Base-by-base conservation (phyloP, 2,113 vertebrate genomes). In the Pimephales promelas region DNA sequence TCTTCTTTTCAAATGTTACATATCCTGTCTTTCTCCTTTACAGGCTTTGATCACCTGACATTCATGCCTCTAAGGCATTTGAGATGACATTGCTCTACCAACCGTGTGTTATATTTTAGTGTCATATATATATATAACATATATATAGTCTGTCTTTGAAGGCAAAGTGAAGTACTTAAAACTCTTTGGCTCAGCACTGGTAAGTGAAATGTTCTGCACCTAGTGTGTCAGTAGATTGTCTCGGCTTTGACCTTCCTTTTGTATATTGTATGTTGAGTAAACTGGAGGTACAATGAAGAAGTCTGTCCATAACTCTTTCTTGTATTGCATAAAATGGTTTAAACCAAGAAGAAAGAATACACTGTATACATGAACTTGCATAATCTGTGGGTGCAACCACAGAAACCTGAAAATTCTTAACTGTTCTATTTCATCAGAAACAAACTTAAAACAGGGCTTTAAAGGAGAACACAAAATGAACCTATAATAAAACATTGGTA, bases 151-250 rank as follows among this genome's bases (percentile, higher is more conserved):
- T 52, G 45, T 62, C 47, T 47, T 31, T 79, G 75, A 80, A 82
- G 66, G 52, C 82, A 66, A 66, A 52, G 76, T 59, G 66, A 61
- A 80, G 79, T 74, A 47, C n/a, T 68, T 77, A 64, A 82, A 62
- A 22, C n/a, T 61, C 26, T 52, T 16, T 73, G 16, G 43, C 74
- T 54, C 11, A n/a, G 57, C 49, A 76, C 47, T 45, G 18, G 61
- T 59, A 79, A 77, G 78, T 8, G 74, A 10, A 78, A 28, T 7
- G 14, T 68, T 59, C 64, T 62, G 47, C 11, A 52, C 47, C 13
- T 22, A 76, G 5, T 73, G 22, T 49, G 76, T 56, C 36, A 8
- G 24, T 3, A 40, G 18, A 85, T 16, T 62, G 10, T 24, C 80
- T 52, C 2, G 4, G 75, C 26, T 76, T 56, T 77, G 76, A 62